Evolutionary conservation across 2,888 invertebrate species (phyloP), one percentile per base, ranked within the genome.

Genomic region (Drosophila diplacantha): DNA sequence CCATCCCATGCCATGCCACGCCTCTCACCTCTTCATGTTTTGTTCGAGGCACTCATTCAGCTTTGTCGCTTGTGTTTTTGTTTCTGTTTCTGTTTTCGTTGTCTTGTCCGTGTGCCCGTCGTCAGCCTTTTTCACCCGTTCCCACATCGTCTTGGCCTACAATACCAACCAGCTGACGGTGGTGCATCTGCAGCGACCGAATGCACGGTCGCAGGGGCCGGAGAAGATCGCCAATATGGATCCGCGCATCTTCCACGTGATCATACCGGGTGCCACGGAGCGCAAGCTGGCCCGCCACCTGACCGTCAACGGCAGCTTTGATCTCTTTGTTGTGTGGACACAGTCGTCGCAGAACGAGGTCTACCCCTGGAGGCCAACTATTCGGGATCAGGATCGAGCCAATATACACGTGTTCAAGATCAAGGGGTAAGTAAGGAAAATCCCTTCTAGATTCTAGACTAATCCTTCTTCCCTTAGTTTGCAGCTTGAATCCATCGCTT

Each of bases 301-400:
- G 85, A 83, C 85, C 2, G 87, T 88, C 8, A 89, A 89, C 72
- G 82, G 80, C 14, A 87, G 87, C 61, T 85, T 75, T 46, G 88
- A 88, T 77, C 72, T 90, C 87, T 89, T 95, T 44, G 90, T 95
- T 24, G 92, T 96, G 41, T 97, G 97, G 96, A 96, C 96, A 88
- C 92, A 94, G 75, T 92, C 93, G 37, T 92, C 93, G 11, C 92
- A 93, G 71, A 94, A 94, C 68, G 96, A 97, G 86, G 95, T 97
- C 0, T 96, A 95, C 81, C 97, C 97, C 0, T 97, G 97, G 97
- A 94, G 95, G 83, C 97, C 97, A 14, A 90, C 94, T 44, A 91
- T 93, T 32, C 92, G 92, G 82, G 93, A 96, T 76, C 94, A 95
- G 85, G 96, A 97, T 87, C 91, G 95, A 73, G 95, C 96, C 8